phyloP scores from a whole-genome alignment of 2,113 vertebrate species.

The Albula glossodonta region DNA sequence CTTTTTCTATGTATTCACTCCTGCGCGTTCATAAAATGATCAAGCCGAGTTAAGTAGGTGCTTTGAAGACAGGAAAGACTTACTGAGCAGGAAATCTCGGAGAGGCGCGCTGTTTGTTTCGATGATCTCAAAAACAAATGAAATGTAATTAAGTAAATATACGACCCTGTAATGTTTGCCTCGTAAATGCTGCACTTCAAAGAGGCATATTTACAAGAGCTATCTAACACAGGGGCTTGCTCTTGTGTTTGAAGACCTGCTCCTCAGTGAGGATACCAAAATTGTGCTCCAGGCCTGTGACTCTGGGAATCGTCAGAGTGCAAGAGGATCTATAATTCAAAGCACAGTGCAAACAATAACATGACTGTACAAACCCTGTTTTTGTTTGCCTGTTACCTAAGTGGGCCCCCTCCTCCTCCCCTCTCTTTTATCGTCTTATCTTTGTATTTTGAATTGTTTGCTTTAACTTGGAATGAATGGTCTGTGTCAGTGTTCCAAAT shows the following conservation, averaged over 20 bases:
- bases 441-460: constrained; percentile 76
- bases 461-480: constrained; percentile 67
- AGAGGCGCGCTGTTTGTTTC: background rate
- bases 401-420: constrained; percentile 46
- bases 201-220: background rate
- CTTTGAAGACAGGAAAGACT: background rate
- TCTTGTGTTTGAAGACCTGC: background rate
- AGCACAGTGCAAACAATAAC: constrained; percentile 76
- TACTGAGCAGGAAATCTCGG: background rate
- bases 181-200: background rate
- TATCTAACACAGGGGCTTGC: background rate
- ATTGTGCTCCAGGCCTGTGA: constrained; percentile 55
- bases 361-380: constrained; percentile 74
- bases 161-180: background rate
- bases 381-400: constrained; percentile 77
- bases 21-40: background rate
- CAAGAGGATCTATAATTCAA: constrained; percentile 62
- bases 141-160: background rate
- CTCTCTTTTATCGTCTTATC: constrained; percentile 67
- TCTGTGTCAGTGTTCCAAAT: constrained; percentile 60
- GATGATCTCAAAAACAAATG: background rate
- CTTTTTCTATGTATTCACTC: background rate
- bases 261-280: background rate
- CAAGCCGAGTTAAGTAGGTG: background rate
- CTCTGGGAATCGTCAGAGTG: constrained; percentile 53